Evolutionary conservation across 1,140 invertebrate species (phyloP).

Genomic region (Archegozetes longisetosus): DNA sequence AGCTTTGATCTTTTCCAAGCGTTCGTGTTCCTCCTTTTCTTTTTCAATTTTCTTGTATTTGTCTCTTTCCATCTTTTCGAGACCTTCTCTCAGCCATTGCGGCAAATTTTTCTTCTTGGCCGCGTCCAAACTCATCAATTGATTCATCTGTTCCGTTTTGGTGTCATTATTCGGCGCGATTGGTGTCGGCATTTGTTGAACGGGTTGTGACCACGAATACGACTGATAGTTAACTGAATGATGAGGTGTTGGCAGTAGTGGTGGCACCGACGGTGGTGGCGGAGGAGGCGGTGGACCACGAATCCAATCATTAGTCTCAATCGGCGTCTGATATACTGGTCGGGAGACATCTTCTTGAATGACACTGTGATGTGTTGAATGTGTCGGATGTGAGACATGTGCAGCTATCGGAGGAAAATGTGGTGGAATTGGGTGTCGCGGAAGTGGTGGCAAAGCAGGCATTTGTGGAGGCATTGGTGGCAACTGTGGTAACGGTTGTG

Average conservation of each 20-base stretch:
- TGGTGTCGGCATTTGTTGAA: neutral
- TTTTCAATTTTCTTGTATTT: slow-evolving; percentile 69
- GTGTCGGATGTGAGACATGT: neutral
- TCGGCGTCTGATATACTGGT: neutral
- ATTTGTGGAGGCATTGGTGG: neutral
- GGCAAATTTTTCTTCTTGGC: slow-evolving; percentile 76
- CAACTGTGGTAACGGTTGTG: neutral
- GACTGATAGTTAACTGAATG: neutral
- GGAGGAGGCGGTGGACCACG: neutral
- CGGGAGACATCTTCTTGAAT: neutral
- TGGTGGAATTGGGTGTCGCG: neutral
- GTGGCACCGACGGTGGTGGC: neutral
- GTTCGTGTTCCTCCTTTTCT: slow-evolving; percentile 42
- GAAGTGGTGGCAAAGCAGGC: neutral
- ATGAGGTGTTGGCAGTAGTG: neutral
- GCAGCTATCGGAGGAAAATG: neutral
- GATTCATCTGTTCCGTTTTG: too few species aligned
- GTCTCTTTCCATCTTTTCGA: slow-evolving; percentile 93
- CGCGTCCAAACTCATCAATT: slow-evolving; percentile 62
- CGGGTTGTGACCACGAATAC: neutral
- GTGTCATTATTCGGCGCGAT: too few species aligned
- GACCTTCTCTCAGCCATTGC: slow-evolving; percentile 84
- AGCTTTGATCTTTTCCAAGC: slow-evolving; percentile 43
- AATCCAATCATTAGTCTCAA: neutral
- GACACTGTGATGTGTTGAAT: too few species aligned